phyloP scores from a whole-genome alignment of 53 echinoderm and acorn worm species.

The Holothuria scabra region DNA sequence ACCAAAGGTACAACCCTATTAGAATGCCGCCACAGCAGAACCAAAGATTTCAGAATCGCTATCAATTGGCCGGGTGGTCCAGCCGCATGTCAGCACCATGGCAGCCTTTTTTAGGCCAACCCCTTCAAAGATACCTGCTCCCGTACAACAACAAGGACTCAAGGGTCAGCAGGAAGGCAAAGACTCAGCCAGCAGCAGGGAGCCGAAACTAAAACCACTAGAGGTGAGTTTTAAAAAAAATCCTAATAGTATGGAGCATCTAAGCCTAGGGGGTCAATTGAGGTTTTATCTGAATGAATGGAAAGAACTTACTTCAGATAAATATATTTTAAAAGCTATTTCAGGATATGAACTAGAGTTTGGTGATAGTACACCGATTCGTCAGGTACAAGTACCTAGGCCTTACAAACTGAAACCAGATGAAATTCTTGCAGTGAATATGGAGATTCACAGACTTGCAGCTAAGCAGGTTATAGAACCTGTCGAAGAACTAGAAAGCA shows the following conservation, averaged over 20 bases:
- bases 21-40: background rate
- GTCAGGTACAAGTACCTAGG: too few relatives aligned
- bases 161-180: constrained; percentile 4
- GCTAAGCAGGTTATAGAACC: constrained; percentile 41
- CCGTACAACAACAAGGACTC: background rate
- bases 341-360: background rate
- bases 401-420: background rate
- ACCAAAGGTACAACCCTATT: background rate
- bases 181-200: background rate
- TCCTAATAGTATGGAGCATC: background rate
- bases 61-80: background rate
- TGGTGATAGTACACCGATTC: background rate
- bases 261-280: background rate
- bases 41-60: too few relatives aligned
- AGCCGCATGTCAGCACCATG: too few relatives aligned
- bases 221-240: background rate
- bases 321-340: background rate
- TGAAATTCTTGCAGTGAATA: background rate
- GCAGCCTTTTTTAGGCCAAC: too few relatives aligned
- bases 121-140: background rate
- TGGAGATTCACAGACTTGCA: constrained; percentile 20
- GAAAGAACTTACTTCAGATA: constrained; percentile 15
- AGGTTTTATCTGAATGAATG: background rate
- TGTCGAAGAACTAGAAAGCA: background rate
- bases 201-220: background rate